These are phyloP conservation scores for Corydoras sp. DNA, from an alignment of 2,113 vertebrate genomes.

Conservation along the genomic window DNA sequence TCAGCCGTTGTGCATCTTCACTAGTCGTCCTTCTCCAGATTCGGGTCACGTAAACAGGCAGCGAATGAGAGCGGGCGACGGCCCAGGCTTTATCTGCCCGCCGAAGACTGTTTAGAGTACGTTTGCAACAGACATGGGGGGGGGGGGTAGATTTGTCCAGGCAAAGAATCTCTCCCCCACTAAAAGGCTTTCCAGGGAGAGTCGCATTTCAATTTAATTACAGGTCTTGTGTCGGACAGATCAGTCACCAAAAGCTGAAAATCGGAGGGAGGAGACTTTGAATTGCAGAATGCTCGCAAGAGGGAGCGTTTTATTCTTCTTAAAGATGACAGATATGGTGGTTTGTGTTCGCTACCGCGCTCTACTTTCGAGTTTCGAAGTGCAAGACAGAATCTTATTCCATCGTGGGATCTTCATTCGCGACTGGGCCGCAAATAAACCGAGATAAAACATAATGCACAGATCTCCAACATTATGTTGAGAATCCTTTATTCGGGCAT, in stretches of 20 bases:
- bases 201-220: conserved; percentile 66
- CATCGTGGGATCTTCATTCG: too few relatives aligned
- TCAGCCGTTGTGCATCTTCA: conserved; percentile 25
- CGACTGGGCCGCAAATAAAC: too few relatives aligned
- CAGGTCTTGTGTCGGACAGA: conserved; percentile 62
- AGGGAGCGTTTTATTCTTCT: conserved; percentile 28
- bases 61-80: conserved; percentile 18
- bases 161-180: conserved; percentile 34
- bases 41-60: conserved; percentile 26
- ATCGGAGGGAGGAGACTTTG: conserved; percentile 56
- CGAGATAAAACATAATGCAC: too few relatives aligned
- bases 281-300: conserved; percentile 39
- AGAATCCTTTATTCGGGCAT: too few relatives aligned
- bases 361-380: too few relatives aligned
- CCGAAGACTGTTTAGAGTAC: conserved; percentile 22
- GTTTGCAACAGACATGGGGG: conserved; percentile 10
- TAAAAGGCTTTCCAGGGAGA: conserved; percentile 48
- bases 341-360: too few relatives aligned
- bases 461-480: too few relatives aligned
- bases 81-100: conserved; percentile 18
- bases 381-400: too few relatives aligned
- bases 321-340: not conserved
- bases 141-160: conserved; percentile 21
- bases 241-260: conserved; percentile 66
- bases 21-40: conserved; percentile 31